Base-by-base conservation (phyloP, 2,888 invertebrate genomes). In the Hyposoter didymator region DNA sequence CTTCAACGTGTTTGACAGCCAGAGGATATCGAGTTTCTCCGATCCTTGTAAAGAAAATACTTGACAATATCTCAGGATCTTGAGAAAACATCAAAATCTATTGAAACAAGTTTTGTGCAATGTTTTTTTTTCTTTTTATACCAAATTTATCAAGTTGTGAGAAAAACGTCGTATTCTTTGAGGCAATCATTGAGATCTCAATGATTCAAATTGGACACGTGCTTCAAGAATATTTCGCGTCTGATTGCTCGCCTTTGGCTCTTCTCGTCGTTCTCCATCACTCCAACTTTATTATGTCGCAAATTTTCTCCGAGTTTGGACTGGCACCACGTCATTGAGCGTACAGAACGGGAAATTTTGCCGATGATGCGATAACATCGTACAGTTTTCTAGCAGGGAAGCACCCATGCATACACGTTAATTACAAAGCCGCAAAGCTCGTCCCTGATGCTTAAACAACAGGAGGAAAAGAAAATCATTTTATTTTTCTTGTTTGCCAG, bases 381-480 rank as follows among this genome's bases (percentile, higher is more conserved):
- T 22, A 10, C 3, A 52, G 10, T 78, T 8, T 78, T 2, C 0
- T 5, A n/a, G 39, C n/a, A 45, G 10, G 19, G 78, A 45, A 10
- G n/a, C 32, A 12, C 39, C 43, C 28, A 32, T 43, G 70, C n/a
- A 43, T 43, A 78, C n/a, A 43, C 70, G 70, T 59, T 59, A 78
- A 78, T 78, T 78, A 78, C 45, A 17, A 45, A 69, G 35, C 59
- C 59, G 59, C 78, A 69, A 62, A 78, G 45, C 78, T 78, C 59
- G 70, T 62, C 49, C 62, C 62, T 47, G 79, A 32, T 22, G 35
- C 43, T 55, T 52, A 28, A 78, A 78, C 39, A 78, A 67, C 49
- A 35, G 52, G 39, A 67, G 76, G n/a, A 22, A 43, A 67, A 67
- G 22, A 43, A 22, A 39, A n/a, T 55, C 39, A 14, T 19, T 39